A percentile compares a stretch with the other conserved stretches of the same genome.
These are phyloP conservation scores for Ichneumon xanthorius DNA, from an alignment of 2,888 invertebrate genomes.

Conservation along the genomic window DNA sequence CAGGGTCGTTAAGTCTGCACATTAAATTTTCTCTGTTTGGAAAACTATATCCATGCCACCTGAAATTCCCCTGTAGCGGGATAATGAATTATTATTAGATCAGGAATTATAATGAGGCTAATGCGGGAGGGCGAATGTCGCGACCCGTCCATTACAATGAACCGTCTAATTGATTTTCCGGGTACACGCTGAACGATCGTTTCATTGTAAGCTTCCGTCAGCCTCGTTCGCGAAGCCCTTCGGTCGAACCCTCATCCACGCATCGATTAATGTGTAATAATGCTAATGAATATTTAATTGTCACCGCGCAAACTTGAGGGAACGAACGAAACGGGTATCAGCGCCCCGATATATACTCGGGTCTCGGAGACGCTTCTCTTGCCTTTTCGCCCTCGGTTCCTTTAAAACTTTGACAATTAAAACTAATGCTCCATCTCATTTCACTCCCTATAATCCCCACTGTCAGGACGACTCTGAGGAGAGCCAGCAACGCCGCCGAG, in stretches of 20 bases:
- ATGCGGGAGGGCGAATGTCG: background rate
- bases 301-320: slow-evolving; percentile 1
- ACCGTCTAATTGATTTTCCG: slow-evolving; percentile 43
- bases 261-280: slow-evolving; percentile 52
- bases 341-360: slow-evolving; percentile 3
- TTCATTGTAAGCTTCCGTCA: slow-evolving; percentile 1
- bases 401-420: slow-evolving; percentile 56
- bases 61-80: background rate
- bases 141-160: slow-evolving; percentile 9
- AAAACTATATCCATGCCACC: background rate
- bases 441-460: slow-evolving; percentile 31
- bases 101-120: background rate
- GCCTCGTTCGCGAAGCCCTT: slow-evolving; percentile 10
- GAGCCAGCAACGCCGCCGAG: background rate
- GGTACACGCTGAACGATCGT: slow-evolving; percentile 3
- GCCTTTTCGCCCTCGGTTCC: background rate
- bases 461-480: slow-evolving; percentile 10
- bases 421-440: slow-evolving; percentile 35
- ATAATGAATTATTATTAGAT: slow-evolving; percentile 11
- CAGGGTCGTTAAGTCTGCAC: too few relatives aligned
- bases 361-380: slow-evolving; percentile 5
- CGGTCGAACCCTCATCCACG: slow-evolving; percentile 18
- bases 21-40: too few relatives aligned
- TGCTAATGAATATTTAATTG: slow-evolving; percentile 56
- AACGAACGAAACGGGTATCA: background rate